Evolutionary conservation across 2,797 vertebrate species (phyloP).

Genomic region (Intellagama lesueurii): DNA sequence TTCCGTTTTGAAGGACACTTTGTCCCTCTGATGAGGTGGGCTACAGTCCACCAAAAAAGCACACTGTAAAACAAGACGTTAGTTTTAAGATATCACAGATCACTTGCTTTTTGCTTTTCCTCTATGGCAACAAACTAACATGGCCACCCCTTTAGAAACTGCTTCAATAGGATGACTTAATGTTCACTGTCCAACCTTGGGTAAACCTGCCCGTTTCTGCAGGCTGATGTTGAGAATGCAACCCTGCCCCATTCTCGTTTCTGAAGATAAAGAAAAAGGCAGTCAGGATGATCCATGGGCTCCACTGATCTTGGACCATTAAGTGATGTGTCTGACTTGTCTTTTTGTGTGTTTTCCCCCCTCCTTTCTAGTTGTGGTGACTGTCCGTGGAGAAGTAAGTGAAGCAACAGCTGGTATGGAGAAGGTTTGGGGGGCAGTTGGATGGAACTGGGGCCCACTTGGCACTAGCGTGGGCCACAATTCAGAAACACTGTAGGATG

Average conservation of each 20-base stretch:
- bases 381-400: constrained; percentile 84
- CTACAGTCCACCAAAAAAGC: not conserved
- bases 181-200: not conserved
- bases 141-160: no score
- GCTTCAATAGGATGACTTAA: not conserved
- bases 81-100: not conserved
- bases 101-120: not conserved
- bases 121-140: no score
- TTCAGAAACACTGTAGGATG: not conserved
- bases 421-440: not conserved
- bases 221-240: not conserved
- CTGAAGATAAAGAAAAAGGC: not conserved
- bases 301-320: no score
- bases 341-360: not conserved
- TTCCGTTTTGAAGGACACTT: not conserved
- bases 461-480: not conserved
- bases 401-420: no score
- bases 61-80: not conserved
- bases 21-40: not conserved
- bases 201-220: not conserved
- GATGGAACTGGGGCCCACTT: not conserved
- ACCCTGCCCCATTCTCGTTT: not conserved
- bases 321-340: not conserved
- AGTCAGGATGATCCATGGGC: no score
- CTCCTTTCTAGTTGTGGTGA: constrained; percentile 73